These are phyloP conservation scores for Pempheris klunzingeri DNA, from an alignment of 2,797 vertebrate species.

Conservation along the genomic window DNA sequence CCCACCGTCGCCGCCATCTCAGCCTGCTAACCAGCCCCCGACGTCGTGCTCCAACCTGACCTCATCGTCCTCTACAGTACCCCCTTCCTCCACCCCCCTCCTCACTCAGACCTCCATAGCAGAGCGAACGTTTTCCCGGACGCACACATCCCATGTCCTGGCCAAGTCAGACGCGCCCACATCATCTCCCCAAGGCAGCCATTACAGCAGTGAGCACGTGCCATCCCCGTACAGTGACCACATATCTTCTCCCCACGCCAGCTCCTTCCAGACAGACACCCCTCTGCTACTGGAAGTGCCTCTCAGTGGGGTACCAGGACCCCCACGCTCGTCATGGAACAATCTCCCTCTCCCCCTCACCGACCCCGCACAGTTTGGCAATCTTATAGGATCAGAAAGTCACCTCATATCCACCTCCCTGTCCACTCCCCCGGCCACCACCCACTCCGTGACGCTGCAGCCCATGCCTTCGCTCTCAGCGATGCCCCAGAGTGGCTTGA, in stretches of 20 bases:
- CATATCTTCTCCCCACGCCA: slow-evolving; percentile 92
- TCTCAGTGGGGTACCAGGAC: slow-evolving; percentile 90
- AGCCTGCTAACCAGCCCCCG: slow-evolving; percentile 83
- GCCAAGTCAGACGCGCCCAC: slow-evolving; percentile 92
- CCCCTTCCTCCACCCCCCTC: slow-evolving; percentile 81
- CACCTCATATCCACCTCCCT: slow-evolving; percentile 98
- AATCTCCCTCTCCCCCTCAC: slow-evolving; percentile 92
- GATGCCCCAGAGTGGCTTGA: slow-evolving; percentile 93
- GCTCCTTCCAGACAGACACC: slow-evolving; percentile 93
- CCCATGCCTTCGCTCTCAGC: slow-evolving; percentile 95
- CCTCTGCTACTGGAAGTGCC: slow-evolving; percentile 96
- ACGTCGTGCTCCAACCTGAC: slow-evolving; percentile 79
- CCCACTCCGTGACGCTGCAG: slow-evolving; percentile 94
- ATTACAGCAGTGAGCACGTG: slow-evolving; percentile 96
- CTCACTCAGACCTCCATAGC: slow-evolving; percentile 90
- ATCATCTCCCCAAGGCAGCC: slow-evolving; percentile 94
- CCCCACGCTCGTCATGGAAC: slow-evolving; percentile 94
- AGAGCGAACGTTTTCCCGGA: slow-evolving; percentile 94
- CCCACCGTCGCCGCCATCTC: slow-evolving; percentile 90
- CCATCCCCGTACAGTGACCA: slow-evolving; percentile 97
- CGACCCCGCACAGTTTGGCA: slow-evolving; percentile 94
- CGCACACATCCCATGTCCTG: slow-evolving; percentile 91
- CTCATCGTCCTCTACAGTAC: slow-evolving; percentile 62
- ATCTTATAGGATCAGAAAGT: slow-evolving; percentile 93
- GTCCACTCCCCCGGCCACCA: slow-evolving; percentile 95